Base-by-base conservation (phyloP, 1,140 invertebrate genomes). In the Bradynema listronoti region DNA sequence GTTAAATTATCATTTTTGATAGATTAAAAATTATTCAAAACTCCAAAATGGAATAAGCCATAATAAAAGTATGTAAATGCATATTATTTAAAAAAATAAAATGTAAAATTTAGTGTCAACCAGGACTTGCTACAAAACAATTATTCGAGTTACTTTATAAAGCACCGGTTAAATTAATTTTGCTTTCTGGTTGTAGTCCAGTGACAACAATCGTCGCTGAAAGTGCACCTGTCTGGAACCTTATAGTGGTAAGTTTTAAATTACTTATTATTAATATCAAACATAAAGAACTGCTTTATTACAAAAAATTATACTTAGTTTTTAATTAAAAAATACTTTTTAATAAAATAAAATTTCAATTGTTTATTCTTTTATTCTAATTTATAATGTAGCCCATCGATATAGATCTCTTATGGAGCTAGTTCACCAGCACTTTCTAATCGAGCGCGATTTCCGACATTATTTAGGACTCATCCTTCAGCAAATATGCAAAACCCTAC, bases 121-220 rank as follows among this genome's bases (percentile, higher is more conserved):
- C 92, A 19, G 94, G 94, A 19, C 83, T 97, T 52, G 93, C 91
- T 32, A 91, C 91, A 22, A 92, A 91, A 66, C 90, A 96, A 22
- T 89, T 99, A 86, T 99, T 97, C 82, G 92, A 98, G 81, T 83
- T 98, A 46, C 83, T 99, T 42, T 99, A 98, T 83, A 91, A 91
- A 78, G 85, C 86, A 53, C 93, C 93, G 22, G 87, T 89, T 69
- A 98, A 98, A 81, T 81, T 98, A 63, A 90, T 98, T 83, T 81
- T 98, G 49, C 81, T 99, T 27, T 75, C 81, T 1, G 95, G 94
- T 47, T 98, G 94, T 80, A 94, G 90, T 66, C 95, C 92, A 1
- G 94, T 98, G n/a, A 97, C 93, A 72, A 98, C 94, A 6, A 95
- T 93, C 42, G 91, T 99, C 0, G 93, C 93, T 0, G 93, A 98